A percentile compares a stretch with the other conserved stretches of the same genome.
phyloP scores from a whole-genome alignment of 2,113 vertebrate species.

The Microcebus tavaratra region DNA sequence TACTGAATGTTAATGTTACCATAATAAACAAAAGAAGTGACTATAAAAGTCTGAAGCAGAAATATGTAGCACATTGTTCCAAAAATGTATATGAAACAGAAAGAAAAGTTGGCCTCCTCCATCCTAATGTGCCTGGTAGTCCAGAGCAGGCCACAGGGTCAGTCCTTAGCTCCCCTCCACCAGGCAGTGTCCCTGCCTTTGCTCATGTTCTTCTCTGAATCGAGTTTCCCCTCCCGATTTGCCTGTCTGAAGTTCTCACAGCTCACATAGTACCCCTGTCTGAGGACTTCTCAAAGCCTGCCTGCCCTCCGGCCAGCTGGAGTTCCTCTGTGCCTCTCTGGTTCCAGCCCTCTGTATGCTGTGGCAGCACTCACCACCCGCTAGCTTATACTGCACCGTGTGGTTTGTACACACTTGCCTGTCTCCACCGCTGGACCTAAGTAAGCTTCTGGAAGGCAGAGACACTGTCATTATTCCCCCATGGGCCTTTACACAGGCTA shows the following conservation, averaged over 20 bases:
- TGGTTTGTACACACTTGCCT: not conserved
- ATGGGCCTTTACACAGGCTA: not conserved
- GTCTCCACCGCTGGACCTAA: not conserved
- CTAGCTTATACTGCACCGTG: not conserved
- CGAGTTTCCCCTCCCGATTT: accelerated
- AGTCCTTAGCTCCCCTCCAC: not conserved
- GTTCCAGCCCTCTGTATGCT: not conserved
- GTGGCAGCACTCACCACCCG: not conserved
- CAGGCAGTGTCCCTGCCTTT: not conserved
- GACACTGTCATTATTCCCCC: not conserved
- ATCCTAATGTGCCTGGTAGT: accelerated
- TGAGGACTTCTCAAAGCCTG: accelerated
- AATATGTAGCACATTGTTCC: not conserved
- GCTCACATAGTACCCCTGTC: not conserved
- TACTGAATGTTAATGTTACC: not conserved
- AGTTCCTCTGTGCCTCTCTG: not conserved
- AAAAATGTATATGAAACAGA: not conserved
- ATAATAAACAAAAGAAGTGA: not conserved
- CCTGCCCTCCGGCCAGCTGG: not conserved
- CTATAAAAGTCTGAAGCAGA: not conserved
- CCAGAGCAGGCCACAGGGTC: too few species aligned
- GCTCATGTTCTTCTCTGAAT: too few species aligned
- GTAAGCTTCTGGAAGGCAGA: not conserved
- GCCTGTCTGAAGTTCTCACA: too few species aligned
- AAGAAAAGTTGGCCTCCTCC: not conserved